Conservation (phyloP, 2,888 invertebrate genomes). For the Sarcophaga caerulescens region DNA sequence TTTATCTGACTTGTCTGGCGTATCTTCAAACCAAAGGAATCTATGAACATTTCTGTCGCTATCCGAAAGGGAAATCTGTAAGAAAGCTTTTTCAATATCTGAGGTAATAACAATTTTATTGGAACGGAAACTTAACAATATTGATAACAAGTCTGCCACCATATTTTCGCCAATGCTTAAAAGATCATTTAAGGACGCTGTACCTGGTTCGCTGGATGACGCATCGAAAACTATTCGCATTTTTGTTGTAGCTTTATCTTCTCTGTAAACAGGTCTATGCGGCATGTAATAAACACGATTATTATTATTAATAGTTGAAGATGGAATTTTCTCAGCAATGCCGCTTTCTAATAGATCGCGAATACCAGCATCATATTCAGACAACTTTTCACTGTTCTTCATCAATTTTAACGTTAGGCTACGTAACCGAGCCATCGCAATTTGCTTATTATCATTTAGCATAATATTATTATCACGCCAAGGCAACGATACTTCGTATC, state of each 20-base stretch:
- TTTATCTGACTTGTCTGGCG: conserved; percentile 15
- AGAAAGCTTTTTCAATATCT: conserved; percentile 68
- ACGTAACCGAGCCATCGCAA: conserved; percentile 35
- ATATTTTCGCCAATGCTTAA: conserved; percentile 57
- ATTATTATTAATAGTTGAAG: conserved; percentile 34
- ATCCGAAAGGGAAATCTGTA: conserved; percentile 60
- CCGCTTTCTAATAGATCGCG: conserved; percentile 38
- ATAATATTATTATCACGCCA: conserved; percentile 30
- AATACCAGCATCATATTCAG: conserved; percentile 58
- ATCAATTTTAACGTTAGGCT: too few relatives aligned
- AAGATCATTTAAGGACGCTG: conserved; percentile 58
- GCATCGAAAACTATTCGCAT: conserved; percentile 49
- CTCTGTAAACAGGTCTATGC: conserved; percentile 56
- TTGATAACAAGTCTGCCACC: conserved; percentile 57
- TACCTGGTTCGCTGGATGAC: conserved; percentile 58
- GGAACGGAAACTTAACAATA: conserved; percentile 63
- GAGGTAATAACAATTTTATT: conserved; percentile 64
- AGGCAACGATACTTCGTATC: conserved; percentile 49
- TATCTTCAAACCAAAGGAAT: conserved; percentile 63
- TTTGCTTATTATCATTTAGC: conserved; percentile 50
- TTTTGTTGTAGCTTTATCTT: conserved; percentile 42
- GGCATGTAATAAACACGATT: conserved; percentile 12
- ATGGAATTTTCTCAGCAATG: conserved; percentile 23
- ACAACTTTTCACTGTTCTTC: conserved; percentile 28
- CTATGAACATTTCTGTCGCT: conserved; percentile 62